Conservation (phyloP, 2,113 vertebrate genomes). For the Varanus salvator region DNA sequence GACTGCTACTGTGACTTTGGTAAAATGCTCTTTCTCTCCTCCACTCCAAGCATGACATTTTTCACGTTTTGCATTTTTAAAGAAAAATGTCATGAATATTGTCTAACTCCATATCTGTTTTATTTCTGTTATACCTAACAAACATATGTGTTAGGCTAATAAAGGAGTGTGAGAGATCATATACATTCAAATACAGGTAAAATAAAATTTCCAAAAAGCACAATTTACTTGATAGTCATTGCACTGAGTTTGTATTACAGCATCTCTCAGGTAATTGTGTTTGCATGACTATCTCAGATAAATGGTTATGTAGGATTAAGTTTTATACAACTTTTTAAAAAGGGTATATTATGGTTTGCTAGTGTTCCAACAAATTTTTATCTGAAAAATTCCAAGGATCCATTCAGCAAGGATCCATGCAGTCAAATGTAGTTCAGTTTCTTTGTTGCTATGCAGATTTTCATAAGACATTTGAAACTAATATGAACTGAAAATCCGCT, state of each 20-base stretch:
- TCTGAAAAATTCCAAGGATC: neutral
- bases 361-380: neutral
- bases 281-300: neutral
- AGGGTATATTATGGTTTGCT: neutral
- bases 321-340: neutral
- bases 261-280: neutral
- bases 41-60: neutral
- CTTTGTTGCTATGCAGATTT: neutral
- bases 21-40: conserved; percentile 10
- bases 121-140: neutral
- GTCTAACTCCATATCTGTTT: neutral
- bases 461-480: neutral
- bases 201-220: neutral
- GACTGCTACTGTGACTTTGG: conserved; percentile 24
- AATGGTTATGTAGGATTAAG: neutral
- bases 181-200: neutral
- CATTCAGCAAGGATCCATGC: neutral
- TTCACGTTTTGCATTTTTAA: conserved; percentile 12
- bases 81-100: neutral
- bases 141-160: neutral
- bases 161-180: neutral
- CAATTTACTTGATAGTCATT: neutral
- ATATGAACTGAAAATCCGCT: neutral
- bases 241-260: neutral
- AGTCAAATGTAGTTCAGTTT: too few species aligned